phyloP scores from a whole-genome alignment of 2,888 invertebrate genomes.

The Saturnia pavonia region DNA sequence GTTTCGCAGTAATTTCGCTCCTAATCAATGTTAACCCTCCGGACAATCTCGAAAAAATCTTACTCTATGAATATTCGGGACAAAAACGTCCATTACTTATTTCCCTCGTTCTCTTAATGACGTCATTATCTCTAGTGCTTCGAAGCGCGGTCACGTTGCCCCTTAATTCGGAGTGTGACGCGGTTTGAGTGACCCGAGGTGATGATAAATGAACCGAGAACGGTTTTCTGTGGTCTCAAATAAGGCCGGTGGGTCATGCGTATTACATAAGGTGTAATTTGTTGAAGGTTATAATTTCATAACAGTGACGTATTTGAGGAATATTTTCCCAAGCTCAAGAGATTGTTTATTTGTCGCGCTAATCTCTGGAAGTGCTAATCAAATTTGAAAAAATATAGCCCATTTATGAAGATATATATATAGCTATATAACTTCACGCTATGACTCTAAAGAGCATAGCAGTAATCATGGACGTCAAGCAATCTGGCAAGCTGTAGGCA shows the following conservation, averaged over 20 bases:
- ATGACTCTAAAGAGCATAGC: no score
- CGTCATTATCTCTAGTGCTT: conserved; percentile 68
- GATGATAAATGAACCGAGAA: conserved; percentile 57
- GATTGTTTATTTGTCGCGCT: no score
- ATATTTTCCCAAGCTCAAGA: no score
- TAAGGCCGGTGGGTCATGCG: conserved; percentile 33
- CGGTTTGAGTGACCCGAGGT: conserved; percentile 45
- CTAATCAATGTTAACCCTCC: conserved; percentile 30
- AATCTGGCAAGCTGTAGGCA: no score
- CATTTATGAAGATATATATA: no score
- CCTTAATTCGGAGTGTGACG: conserved; percentile 61
- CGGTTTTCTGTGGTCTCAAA: conserved; percentile 38
- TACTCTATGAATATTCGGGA: conserved; percentile 51
- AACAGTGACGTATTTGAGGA: background rate
- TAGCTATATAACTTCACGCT: no score
- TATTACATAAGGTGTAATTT: conserved; percentile 31
- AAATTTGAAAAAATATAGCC: no score
- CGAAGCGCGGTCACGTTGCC: conserved; percentile 59
- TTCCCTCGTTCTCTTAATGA: conserved; percentile 67
- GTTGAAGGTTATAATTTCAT: conserved; percentile 19
- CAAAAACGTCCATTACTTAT: conserved; percentile 68
- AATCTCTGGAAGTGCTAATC: no score
- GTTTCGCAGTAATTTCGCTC: conserved; percentile 19
- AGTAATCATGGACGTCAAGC: no score
- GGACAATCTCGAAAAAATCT: conserved; percentile 34